Conservation (phyloP, 2,113 vertebrate species). For the Chelonoidis abingdonii region DNA sequence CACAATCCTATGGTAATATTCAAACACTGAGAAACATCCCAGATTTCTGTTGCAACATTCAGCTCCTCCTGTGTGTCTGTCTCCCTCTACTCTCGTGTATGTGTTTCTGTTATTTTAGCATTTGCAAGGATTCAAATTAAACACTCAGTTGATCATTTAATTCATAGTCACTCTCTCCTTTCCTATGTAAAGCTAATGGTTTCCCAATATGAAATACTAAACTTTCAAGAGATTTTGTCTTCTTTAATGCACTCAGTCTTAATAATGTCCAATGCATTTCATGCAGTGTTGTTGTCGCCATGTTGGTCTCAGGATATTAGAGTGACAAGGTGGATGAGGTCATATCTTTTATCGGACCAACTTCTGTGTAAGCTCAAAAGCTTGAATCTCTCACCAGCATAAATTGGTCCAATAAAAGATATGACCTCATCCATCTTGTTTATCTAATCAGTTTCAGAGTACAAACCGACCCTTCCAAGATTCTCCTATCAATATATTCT, state of each 20-base stretch:
- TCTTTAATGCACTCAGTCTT: background rate
- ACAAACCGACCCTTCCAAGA: background rate
- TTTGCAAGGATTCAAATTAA: background rate
- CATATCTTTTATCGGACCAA: background rate
- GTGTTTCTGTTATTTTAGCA: background rate
- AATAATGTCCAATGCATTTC: background rate
- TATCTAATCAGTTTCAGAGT: background rate
- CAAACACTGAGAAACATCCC: background rate
- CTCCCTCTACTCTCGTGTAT: background rate
- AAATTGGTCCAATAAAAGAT: background rate
- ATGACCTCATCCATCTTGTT: background rate
- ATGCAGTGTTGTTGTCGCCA: background rate
- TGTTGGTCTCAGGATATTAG: background rate
- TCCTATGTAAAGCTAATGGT: background rate
- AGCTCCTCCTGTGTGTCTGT: background rate
- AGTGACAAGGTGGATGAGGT: background rate
- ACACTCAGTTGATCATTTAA: background rate
- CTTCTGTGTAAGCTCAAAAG: background rate
- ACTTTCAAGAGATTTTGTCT: background rate
- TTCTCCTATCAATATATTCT: background rate
- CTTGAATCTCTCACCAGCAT: background rate
- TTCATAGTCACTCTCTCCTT: background rate
- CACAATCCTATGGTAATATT: background rate
- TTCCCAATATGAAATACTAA: background rate
- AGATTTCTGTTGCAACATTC: background rate